phyloP scores from a whole-genome alignment of 2,113 vertebrate species.

The Leptodactylus fuscus region DNA sequence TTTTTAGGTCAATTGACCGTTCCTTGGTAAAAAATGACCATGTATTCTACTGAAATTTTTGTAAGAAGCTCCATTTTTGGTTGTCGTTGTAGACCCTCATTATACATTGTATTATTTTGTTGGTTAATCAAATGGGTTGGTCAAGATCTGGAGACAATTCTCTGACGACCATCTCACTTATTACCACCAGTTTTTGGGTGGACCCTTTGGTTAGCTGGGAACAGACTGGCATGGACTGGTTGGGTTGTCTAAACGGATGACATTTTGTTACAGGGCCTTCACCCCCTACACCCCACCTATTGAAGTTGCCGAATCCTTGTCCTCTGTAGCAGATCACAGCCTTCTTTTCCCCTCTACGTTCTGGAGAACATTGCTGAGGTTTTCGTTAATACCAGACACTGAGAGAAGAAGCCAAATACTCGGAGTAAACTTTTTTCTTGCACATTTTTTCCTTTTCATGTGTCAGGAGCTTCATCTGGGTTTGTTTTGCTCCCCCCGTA shows the following conservation, averaged over 20 bases:
- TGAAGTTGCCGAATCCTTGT: not conserved
- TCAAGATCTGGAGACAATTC: not conserved
- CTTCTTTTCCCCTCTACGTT: not conserved
- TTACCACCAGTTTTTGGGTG: too few species aligned
- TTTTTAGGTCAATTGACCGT: not conserved
- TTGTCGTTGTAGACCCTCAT: too few species aligned
- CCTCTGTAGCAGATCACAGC: slow-evolving; percentile 13
- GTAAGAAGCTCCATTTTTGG: not conserved
- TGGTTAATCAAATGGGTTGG: not conserved
- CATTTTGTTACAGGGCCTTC: too few species aligned
- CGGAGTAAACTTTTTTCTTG: slow-evolving; percentile 22
- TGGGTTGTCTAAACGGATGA: too few species aligned
- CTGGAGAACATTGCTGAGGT: slow-evolving; percentile 7
- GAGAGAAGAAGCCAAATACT: slow-evolving; percentile 5
- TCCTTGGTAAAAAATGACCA: too few species aligned
- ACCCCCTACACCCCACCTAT: not conserved
- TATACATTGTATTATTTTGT: too few species aligned
- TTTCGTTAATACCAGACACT: slow-evolving; percentile 21
- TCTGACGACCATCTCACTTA: not conserved
- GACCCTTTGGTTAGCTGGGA: too few species aligned
- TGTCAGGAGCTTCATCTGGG: slow-evolving; percentile 39
- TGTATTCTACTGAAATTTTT: too few species aligned
- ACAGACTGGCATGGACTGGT: too few species aligned
- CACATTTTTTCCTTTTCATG: slow-evolving; percentile 51
- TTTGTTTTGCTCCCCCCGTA: slow-evolving; percentile 25